Conservation (phyloP, 2,113 vertebrate species). For the Ophiodon elongatus region DNA sequence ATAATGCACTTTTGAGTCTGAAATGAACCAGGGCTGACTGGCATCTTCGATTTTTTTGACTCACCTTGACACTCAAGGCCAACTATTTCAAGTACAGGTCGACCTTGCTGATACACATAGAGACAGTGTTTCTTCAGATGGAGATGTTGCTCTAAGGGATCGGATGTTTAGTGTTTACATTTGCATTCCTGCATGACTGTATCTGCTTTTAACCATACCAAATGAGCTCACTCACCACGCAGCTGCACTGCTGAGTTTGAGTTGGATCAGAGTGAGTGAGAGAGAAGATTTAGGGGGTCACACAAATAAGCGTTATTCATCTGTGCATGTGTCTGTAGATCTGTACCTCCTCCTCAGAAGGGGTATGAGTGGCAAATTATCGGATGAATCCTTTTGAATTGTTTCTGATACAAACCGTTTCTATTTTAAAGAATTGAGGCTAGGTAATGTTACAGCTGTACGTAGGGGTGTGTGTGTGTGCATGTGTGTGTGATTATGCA, state of each 20-base stretch:
- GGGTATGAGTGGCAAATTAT: not conserved
- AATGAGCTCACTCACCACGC: slow-evolving; percentile 59
- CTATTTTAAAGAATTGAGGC: not conserved
- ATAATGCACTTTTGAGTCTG: not conserved
- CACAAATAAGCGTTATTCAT: slow-evolving; percentile 15
- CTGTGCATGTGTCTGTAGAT: slow-evolving; percentile 2
- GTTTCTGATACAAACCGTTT: slow-evolving; percentile 13
- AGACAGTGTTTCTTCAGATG: slow-evolving; percentile 52
- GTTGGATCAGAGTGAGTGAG: slow-evolving; percentile 31
- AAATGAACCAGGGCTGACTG: not conserved
- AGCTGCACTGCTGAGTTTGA: slow-evolving; percentile 59
- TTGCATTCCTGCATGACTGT: slow-evolving; percentile 67
- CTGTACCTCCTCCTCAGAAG: not conserved
- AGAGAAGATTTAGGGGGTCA: slow-evolving; percentile 1
- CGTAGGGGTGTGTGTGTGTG: not conserved
- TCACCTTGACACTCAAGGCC: slow-evolving; percentile 22
- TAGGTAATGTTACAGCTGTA: slow-evolving; percentile 5
- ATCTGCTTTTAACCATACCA: slow-evolving; percentile 56
- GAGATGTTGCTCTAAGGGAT: slow-evolving; percentile 58
- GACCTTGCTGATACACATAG: slow-evolving; percentile 33
- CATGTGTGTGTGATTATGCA: slow-evolving; percentile 1
- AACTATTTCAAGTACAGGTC: not conserved
- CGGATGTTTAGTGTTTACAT: slow-evolving; percentile 76
- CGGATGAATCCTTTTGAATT: not conserved
- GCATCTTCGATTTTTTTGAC: not conserved